These are phyloP conservation scores for Apodemia zela DNA, from an alignment of 2,888 invertebrate genomes.

Conservation along the genomic window DNA sequence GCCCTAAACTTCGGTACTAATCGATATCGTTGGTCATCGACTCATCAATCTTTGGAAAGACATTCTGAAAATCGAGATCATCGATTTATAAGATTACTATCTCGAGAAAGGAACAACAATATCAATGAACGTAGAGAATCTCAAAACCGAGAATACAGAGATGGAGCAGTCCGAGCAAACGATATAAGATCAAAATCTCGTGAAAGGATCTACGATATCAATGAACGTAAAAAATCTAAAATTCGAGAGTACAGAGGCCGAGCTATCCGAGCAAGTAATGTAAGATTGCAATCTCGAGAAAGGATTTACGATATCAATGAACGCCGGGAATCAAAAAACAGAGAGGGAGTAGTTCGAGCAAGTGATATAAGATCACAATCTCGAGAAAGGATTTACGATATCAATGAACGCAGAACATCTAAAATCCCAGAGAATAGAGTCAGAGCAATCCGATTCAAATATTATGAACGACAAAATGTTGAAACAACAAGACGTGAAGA, in stretches of 20 bases:
- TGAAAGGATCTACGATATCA: not conserved
- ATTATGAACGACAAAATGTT: not conserved
- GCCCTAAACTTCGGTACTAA: conserved; percentile 14
- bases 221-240: not conserved
- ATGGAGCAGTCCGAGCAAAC: not conserved
- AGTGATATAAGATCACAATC: not conserved
- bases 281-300: too few relatives aligned
- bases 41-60: not conserved
- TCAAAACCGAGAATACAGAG: not conserved
- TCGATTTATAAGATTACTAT: too few relatives aligned
- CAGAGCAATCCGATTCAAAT: not conserved
- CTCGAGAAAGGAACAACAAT: too few relatives aligned
- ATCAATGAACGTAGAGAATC: not conserved
- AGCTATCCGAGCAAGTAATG: not conserved
- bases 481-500: not conserved
- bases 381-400: not conserved
- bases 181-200: not conserved
- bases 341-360: too few relatives aligned
- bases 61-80: not conserved
- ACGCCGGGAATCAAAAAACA: too few relatives aligned
- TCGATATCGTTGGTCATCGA: conserved; percentile 8
- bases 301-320: too few relatives aligned
- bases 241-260: not conserved
- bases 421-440: not conserved
- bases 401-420: not conserved